These are phyloP conservation scores for Myanophis thanlyinensis DNA, from an alignment of 2,113 vertebrate genomes.

Conservation along the genomic window DNA sequence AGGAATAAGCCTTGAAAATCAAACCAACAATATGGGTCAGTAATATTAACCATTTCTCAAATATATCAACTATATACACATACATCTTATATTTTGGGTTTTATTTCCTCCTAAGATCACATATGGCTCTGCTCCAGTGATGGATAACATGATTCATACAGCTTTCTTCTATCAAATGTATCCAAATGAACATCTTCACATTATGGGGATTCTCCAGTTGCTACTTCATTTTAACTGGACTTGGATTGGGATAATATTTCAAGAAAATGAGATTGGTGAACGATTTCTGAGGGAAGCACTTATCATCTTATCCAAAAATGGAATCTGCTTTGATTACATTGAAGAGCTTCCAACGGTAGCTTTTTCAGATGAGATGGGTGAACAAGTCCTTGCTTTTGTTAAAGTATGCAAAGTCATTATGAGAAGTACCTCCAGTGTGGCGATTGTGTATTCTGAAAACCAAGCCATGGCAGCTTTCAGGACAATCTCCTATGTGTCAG, in stretches of 20 bases:
- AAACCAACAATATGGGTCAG: no score
- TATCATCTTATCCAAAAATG: not conserved
- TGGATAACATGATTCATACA: not conserved
- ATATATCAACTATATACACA: no score
- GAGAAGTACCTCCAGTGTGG: not conserved
- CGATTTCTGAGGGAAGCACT: not conserved
- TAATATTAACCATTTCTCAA: no score
- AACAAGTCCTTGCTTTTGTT: not conserved
- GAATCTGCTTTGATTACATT: slow-evolving; percentile 1
- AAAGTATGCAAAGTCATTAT: not conserved
- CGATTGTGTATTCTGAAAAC: not conserved
- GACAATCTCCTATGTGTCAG: not conserved
- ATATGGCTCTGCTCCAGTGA: not conserved
- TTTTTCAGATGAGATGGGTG: not conserved
- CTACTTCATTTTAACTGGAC: slow-evolving; percentile 33
- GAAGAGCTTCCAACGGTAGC: not conserved
- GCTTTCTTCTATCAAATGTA: slow-evolving; percentile 9
- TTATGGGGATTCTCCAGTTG: not conserved
- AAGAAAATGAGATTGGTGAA: not conserved
- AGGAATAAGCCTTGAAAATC: no score
- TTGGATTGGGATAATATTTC: not conserved
- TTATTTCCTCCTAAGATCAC: not conserved
- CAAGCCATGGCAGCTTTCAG: not conserved
- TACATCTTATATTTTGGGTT: no score
- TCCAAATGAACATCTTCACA: not conserved